Percentiles rank a stretch among this genome's conserved stretches.
phyloP scores from a whole-genome alignment of 1,140 invertebrate genomes.

The Trichonephila clavata region DNA sequence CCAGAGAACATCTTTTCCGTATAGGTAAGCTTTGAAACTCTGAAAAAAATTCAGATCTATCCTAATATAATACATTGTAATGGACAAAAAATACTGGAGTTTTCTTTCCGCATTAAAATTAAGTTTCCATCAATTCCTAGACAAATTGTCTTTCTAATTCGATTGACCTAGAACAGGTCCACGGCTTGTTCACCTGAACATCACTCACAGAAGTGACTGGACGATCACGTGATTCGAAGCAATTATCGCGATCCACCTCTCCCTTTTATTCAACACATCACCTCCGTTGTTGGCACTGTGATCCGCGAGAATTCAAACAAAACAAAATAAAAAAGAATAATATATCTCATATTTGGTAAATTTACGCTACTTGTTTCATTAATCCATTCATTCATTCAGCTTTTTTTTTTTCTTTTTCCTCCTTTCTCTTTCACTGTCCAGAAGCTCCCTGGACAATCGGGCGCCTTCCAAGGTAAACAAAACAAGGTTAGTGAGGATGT shows the following conservation, averaged over 20 bases:
- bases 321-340: not conserved
- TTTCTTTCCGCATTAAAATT: no score
- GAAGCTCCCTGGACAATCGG: not conserved
- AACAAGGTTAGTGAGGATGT: not conserved
- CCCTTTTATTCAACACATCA: not conserved
- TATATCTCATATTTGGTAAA: not conserved
- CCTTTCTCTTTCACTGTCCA: not conserved
- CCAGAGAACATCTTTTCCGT: no score
- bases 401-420: not conserved
- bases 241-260: not conserved
- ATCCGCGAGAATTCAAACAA: not conserved
- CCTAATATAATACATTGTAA: no score
- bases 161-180: not conserved
- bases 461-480: constrained; percentile 25
- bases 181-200: not conserved
- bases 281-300: not conserved
- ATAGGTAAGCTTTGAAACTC: no score
- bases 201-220: not conserved
- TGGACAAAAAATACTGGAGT: no score
- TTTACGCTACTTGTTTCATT: not conserved
- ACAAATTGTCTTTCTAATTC: not conserved
- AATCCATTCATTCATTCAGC: not conserved
- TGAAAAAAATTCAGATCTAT: no score
- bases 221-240: not conserved
- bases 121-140: no score